Percentiles rank a stretch among this genome's conserved stretches.
Conservation (phyloP, 1,140 invertebrate species). For the Drosophila micromelanica region DNA sequence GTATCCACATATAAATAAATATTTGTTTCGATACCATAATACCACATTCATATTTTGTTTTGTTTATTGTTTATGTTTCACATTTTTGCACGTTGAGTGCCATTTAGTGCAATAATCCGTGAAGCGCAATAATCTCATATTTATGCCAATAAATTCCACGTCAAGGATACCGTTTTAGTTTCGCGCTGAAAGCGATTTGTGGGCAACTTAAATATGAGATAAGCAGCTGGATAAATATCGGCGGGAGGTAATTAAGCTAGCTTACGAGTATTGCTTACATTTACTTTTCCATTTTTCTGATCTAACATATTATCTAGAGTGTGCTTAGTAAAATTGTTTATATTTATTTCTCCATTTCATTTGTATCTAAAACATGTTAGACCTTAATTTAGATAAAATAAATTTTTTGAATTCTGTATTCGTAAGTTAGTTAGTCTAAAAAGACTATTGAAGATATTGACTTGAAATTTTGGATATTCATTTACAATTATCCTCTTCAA, state of each 20-base stretch:
- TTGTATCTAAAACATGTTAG: too few relatives aligned
- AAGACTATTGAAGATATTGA: too few relatives aligned
- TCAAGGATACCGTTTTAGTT: not conserved
- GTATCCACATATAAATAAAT: slow-evolving; percentile 27
- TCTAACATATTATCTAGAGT: too few relatives aligned
- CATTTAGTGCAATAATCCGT: slow-evolving; percentile 47
- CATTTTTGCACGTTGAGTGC: slow-evolving; percentile 34
- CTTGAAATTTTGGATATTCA: too few relatives aligned
- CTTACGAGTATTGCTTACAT: not conserved
- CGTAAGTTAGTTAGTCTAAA: too few relatives aligned
- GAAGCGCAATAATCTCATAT: slow-evolving; percentile 37
- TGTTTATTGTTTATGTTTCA: slow-evolving; percentile 35
- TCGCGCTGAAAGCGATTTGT: slow-evolving; percentile 20
- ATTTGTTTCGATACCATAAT: slow-evolving; percentile 14
- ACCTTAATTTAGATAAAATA: too few relatives aligned
- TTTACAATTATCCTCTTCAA: too few relatives aligned
- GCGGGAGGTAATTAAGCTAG: not conserved
- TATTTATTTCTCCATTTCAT: too few relatives aligned
- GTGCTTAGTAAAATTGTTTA: too few relatives aligned
- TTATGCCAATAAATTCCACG: slow-evolving; percentile 32
- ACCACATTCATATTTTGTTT: slow-evolving; percentile 18
- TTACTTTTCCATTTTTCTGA: not conserved
- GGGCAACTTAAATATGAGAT: slow-evolving; percentile 16
- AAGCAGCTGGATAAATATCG: not conserved
- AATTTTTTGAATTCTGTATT: too few relatives aligned